These are phyloP conservation scores for Amblyteles armatorius DNA, from an alignment of 2,888 invertebrate species.

Conservation along the genomic window DNA sequence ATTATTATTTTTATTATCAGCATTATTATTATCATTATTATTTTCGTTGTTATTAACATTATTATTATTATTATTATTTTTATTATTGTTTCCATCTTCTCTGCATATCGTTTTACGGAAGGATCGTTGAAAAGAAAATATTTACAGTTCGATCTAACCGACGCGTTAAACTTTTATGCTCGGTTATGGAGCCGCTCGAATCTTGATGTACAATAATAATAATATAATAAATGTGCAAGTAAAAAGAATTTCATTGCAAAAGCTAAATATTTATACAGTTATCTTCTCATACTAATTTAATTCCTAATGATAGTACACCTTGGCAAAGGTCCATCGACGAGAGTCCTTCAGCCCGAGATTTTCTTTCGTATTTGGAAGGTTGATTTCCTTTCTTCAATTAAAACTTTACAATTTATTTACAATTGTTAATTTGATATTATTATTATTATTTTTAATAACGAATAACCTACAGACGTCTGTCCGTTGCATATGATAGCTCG, in stretches of 20 bases:
- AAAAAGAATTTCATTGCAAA: too few species aligned
- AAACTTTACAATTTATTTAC: background rate
- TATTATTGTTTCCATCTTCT: background rate
- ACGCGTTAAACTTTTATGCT: background rate
- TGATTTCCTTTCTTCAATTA: too few species aligned
- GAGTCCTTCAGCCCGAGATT: too few species aligned
- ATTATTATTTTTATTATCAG: slow-evolving; percentile 8
- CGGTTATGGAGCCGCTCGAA: background rate
- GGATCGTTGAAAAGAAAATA: background rate
- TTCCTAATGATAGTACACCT: too few species aligned
- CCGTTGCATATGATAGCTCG: slow-evolving; percentile 10
- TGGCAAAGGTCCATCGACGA: too few species aligned
- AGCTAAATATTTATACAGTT: too few species aligned
- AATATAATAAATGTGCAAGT: background rate
- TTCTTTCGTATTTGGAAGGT: too few species aligned
- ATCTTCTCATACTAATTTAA: too few species aligned
- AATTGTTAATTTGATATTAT: slow-evolving; percentile 57
- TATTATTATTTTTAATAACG: slow-evolving; percentile 84
- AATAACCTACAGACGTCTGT: slow-evolving; percentile 74
- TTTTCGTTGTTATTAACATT: background rate
- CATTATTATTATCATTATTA: background rate
- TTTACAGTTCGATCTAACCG: background rate
- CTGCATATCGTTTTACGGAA: slow-evolving; percentile 13
- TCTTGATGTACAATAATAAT: background rate
- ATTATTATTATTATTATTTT: background rate